Percentiles rank a stretch among this genome's conserved stretches.
Conservation (phyloP, 2,797 vertebrate genomes). For the Margarornis squamiger region DNA sequence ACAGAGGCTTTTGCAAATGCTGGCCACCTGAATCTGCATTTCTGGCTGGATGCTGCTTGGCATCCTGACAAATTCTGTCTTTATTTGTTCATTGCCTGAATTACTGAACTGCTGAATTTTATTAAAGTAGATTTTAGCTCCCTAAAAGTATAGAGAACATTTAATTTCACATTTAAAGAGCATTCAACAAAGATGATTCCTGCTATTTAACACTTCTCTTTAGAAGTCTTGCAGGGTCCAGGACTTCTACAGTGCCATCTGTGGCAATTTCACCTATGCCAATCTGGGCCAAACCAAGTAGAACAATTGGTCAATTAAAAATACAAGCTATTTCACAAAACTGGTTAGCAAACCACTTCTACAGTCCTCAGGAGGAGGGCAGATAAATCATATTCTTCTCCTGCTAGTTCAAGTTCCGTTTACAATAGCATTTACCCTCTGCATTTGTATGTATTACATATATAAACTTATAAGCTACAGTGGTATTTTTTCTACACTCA, state of each 20-base stretch:
- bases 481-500: background rate
- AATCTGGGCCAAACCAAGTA: background rate
- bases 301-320: background rate
- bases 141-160: background rate
- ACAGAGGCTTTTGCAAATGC: background rate
- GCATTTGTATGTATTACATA: background rate
- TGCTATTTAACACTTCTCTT: background rate
- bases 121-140: background rate
- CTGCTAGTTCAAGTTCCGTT: background rate
- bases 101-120: background rate
- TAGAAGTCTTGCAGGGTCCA: background rate
- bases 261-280: background rate
- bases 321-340: background rate
- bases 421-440: background rate
- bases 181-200: background rate
- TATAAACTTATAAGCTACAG: fast-evolving
- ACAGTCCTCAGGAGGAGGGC: background rate
- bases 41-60: background rate
- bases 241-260: background rate
- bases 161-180: slow-evolving; percentile 11
- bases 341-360: background rate
- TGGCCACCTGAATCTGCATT: background rate
- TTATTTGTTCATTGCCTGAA: background rate
- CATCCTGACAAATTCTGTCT: background rate
- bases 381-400: background rate